Evolutionary conservation across 2,888 invertebrate species (phyloP), one percentile per base, ranked within the genome.

Genomic region (Agrilus mali): DNA sequence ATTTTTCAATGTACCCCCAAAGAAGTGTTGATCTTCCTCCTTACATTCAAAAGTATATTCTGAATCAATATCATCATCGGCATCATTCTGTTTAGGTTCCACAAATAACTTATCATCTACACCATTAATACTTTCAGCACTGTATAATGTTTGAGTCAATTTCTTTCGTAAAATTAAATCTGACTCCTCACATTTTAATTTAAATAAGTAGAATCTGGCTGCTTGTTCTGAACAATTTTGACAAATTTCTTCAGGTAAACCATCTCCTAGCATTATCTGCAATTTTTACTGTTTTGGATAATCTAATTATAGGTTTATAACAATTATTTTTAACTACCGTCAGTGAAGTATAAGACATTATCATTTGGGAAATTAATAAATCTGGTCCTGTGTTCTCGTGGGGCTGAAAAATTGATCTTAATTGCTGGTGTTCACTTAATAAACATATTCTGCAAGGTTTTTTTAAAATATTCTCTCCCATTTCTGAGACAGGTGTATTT

Each of bases 171-270:
- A 51, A 3, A 57, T 52, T 38, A 50, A 55, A 53, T 73, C 71
- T 3, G 68, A 67, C 39, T 61, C 60, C 48, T 71, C 67, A 48
- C 70, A 71, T 53, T 67, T 62, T 44, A 62, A 55, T 51, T 71
- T 71, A 52, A 73, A 73, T 37, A 63, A 56, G 54, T 74, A 74
- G 8, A 73, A 61, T 7, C 68, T 61, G 43, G 73, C 62, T 13
- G 77, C 63, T 41, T 67, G 63, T 44, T 65, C 65, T 1, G 70
- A 66, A 59, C 80, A 81, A 6, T 66, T 61, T 48, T 63, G 53
- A 54, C 80, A 81, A 38, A 80, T 64, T 42, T 69, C 69, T 54
- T 77, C 74, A 1, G 80, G 78, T 42, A 80, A 58, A 34, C 73
- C 73, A 64, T 80, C 79, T 34, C 70, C 70, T 14, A 61, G 48